Conservation (phyloP, 2,888 invertebrate genomes). For the Xestoiulus laeticollis region DNA sequence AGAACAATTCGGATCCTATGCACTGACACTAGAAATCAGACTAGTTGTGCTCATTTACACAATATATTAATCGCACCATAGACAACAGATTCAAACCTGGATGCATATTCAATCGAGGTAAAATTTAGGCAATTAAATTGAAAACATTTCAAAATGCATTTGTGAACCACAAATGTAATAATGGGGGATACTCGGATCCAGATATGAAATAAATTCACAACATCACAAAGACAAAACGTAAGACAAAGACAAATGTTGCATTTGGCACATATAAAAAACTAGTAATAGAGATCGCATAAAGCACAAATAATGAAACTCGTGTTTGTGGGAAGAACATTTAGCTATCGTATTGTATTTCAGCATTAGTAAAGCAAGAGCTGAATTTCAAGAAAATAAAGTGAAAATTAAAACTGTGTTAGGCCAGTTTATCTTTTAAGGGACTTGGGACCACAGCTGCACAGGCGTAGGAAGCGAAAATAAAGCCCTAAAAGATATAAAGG, state of each 20-base stretch:
- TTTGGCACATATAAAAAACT: not conserved
- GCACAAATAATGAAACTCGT: not conserved
- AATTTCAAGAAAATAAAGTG: not conserved
- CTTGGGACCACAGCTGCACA: conserved; percentile 48
- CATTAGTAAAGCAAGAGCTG: not conserved
- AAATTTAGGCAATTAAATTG: not conserved
- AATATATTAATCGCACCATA: not conserved
- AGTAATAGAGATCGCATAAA: not conserved
- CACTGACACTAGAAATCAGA: not conserved
- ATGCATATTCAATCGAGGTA: not conserved
- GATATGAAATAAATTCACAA: not conserved
- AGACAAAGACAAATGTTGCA: not conserved
- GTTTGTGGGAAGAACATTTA: conserved; percentile 10
- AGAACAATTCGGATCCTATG: not conserved
- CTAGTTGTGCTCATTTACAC: not conserved
- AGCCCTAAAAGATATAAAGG: conserved; percentile 49
- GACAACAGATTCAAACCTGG: conserved; percentile 14
- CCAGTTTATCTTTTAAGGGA: conserved; percentile 33
- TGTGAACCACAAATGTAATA: not conserved
- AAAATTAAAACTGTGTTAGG: not conserved
- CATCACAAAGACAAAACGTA: not conserved
- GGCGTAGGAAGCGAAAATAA: conserved; percentile 49
- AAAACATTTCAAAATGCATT: not conserved
- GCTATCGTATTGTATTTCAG: not conserved
- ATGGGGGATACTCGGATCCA: no score